phyloP scores from a whole-genome alignment of 1,140 invertebrate species.

The Leptestheria dahalacensis region DNA sequence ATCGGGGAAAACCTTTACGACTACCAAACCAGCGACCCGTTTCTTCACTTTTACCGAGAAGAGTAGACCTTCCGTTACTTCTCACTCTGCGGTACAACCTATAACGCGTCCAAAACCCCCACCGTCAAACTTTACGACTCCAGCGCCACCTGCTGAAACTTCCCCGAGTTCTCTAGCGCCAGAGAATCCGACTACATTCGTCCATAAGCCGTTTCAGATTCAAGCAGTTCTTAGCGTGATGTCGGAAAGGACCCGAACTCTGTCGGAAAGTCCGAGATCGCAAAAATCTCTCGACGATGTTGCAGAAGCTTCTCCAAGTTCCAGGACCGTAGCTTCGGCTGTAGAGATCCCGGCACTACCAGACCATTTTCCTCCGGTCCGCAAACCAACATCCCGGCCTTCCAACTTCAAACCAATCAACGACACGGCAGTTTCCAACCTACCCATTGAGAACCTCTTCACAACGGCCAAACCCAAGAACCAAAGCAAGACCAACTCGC shows the following conservation, averaged over 20 bases:
- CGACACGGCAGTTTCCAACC: constrained; percentile 7
- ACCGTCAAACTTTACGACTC: background rate
- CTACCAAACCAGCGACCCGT: background rate
- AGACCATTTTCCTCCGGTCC: constrained; percentile 1
- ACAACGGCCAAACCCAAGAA: background rate
- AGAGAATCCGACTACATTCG: background rate
- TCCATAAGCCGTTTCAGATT: background rate
- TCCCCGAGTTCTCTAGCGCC: background rate
- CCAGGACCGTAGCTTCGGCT: background rate
- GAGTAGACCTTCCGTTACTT: background rate
- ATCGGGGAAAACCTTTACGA: background rate
- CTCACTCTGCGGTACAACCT: background rate
- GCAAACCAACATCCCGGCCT: background rate
- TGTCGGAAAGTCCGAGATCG: background rate
- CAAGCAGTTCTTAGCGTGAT: background rate
- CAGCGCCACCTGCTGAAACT: background rate
- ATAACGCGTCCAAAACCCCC: constrained; percentile 2
- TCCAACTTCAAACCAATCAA: background rate
- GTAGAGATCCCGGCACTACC: background rate
- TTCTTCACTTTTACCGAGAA: constrained; percentile 7
- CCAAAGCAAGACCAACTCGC: constrained; percentile 18
- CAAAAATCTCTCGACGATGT: constrained; percentile 5
- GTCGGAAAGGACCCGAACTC: background rate
- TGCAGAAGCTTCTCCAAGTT: background rate
- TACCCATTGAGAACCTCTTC: constrained; percentile 10